Conservation (phyloP, 2,888 invertebrate species). For the Deilephila porcellus region DNA sequence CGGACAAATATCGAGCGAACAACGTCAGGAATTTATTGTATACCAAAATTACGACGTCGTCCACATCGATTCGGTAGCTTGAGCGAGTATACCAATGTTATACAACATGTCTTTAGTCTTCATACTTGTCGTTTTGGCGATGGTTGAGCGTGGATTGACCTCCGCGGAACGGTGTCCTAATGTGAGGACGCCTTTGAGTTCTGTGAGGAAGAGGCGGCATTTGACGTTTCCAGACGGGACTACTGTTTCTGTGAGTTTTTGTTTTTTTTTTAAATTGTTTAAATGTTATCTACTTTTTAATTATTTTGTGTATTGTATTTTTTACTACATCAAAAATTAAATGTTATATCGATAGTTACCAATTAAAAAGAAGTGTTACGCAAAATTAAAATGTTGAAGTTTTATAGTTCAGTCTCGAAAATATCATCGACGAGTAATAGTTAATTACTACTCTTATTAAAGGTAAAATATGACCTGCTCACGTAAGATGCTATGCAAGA, state of each 20-base stretch:
- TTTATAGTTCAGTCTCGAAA: too few species aligned
- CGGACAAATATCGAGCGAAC: slow-evolving; percentile 12
- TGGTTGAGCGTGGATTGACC: slow-evolving; percentile 29
- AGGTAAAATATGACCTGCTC: too few species aligned
- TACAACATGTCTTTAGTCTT: slow-evolving; percentile 16
- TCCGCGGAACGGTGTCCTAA: slow-evolving; percentile 50
- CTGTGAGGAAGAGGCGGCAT: slow-evolving; percentile 55
- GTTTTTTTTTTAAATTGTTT: not conserved
- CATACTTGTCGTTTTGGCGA: slow-evolving; percentile 34
- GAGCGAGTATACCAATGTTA: not conserved
- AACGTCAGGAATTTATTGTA: slow-evolving; percentile 10
- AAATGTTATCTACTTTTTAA: not conserved
- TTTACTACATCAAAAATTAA: not conserved
- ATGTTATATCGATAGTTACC: too few species aligned
- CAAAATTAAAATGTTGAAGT: too few species aligned
- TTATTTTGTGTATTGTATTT: not conserved
- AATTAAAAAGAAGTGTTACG: too few species aligned
- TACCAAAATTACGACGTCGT: not conserved
- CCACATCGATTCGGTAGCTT: not conserved
- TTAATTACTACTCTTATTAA: too few species aligned
- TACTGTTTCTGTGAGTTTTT: slow-evolving; percentile 49
- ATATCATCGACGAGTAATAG: too few species aligned
- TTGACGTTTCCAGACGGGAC: slow-evolving; percentile 55
- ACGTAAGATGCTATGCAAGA: too few species aligned
- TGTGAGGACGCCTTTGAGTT: slow-evolving; percentile 46